Conservation (phyloP, 2,113 vertebrate species). For the Coracopsis vasa region DNA sequence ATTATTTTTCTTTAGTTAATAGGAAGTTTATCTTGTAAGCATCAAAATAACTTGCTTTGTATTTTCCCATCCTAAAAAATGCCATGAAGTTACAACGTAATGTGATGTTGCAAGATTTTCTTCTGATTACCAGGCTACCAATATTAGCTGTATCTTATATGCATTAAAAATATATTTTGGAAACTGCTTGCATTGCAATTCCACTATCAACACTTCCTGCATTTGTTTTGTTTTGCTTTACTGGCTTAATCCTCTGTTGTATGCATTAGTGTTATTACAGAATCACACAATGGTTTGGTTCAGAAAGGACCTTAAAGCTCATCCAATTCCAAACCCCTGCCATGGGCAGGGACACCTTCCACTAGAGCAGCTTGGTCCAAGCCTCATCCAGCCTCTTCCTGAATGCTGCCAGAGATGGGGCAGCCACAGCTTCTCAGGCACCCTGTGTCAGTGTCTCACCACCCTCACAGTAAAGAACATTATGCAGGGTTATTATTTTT, state of each 20-base stretch:
- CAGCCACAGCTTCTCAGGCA: not conserved
- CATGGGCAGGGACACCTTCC: not conserved
- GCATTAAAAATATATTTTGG: not conserved
- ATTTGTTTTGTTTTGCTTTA: not conserved
- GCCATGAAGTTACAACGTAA: not conserved
- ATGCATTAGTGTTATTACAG: not conserved
- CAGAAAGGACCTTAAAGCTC: not conserved
- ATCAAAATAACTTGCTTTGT: not conserved
- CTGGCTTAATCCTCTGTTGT: not conserved
- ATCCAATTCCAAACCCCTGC: not conserved
- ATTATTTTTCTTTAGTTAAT: conserved; percentile 2
- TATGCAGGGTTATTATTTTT: not conserved
- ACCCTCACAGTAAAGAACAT: not conserved
- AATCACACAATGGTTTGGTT: not conserved
- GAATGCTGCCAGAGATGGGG: not conserved
- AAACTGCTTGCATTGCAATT: not conserved
- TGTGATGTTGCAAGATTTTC: not conserved
- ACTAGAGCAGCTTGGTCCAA: not conserved
- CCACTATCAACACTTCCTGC: not conserved
- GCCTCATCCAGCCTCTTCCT: not conserved
- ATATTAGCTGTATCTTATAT: not conserved
- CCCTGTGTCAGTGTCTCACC: not conserved
- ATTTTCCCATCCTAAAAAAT: conserved; percentile 2
- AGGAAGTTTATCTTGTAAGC: not conserved
- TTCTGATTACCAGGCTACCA: not conserved